A percentile compares a stretch with the other conserved stretches of the same genome.
These are phyloP conservation scores for Tympanoctomys barrerae DNA, from an alignment of 2,797 vertebrate genomes.

Conservation along the genomic window DNA sequence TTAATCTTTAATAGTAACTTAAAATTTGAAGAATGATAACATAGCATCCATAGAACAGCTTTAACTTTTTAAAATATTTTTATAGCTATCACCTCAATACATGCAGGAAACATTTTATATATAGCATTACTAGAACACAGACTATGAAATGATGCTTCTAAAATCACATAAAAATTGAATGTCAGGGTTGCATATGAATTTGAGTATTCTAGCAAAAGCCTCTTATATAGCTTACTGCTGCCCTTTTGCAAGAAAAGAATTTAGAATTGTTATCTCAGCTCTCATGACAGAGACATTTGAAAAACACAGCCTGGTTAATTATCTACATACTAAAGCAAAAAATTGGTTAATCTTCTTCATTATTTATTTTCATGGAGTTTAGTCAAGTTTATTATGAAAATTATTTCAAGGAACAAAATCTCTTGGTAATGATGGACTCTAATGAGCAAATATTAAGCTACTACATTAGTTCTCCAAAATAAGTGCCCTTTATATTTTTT, in stretches of 20 bases:
- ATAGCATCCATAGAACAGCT: not conserved
- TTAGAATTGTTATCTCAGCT: conserved; percentile 51
- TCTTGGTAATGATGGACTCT: conserved; percentile 74
- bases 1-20: not conserved
- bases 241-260: conserved; percentile 67
- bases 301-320: conserved; percentile 77
- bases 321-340: conserved; percentile 77
- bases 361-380: conserved; percentile 77
- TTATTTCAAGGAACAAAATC: conserved; percentile 76
- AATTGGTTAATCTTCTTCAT: conserved; percentile 75
- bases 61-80: conserved; percentile 31
- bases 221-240: not conserved
- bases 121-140: not conserved
- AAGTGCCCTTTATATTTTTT: conserved; percentile 70
- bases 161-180: not conserved
- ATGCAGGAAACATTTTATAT: not conserved
- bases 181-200: not conserved
- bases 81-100: not conserved
- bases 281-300: conserved; percentile 71
- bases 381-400: conserved; percentile 75
- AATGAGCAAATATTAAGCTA: conserved; percentile 78
- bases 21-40: conserved; percentile 23
- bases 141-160: not conserved
- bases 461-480: conserved; percentile 69
- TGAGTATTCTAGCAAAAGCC: not conserved